Conservation (phyloP, 2,113 vertebrate species). For the Sinocyclocheilus anophthalmus region DNA sequence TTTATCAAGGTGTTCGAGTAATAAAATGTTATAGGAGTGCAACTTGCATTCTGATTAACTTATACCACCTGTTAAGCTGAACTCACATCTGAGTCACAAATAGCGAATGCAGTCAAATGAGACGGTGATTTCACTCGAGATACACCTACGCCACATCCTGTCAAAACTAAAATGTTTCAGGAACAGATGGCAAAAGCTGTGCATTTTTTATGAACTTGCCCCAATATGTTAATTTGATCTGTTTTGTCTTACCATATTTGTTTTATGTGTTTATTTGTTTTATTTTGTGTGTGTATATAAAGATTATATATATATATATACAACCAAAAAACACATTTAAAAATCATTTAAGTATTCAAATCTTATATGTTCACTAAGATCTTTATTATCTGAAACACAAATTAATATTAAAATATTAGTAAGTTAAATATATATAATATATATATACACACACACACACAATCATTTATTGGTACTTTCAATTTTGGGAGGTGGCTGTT, state of each 20-base stretch:
- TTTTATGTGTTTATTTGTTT: no score
- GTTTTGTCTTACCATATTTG: background rate
- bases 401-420: no score
- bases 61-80: constrained; percentile 1
- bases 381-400: no score
- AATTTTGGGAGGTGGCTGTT: no score
- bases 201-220: background rate
- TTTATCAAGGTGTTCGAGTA: background rate
- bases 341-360: no score
- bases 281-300: background rate
- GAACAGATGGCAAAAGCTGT: constrained; percentile 54
- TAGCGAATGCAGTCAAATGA: background rate
- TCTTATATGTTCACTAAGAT: no score
- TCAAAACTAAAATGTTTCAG: constrained; percentile 34
- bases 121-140: constrained; percentile 9
- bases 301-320: no score
- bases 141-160: constrained; percentile 54
- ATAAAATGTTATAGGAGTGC: constrained; percentile 2
- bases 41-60: background rate
- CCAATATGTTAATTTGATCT: background rate
- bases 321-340: no score
- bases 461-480: no score
- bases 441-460: no score
- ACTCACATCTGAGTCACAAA: background rate
- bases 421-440: no score